These are phyloP conservation scores for Augochlora pura DNA, from an alignment of 1,140 invertebrate genomes.

Conservation along the genomic window DNA sequence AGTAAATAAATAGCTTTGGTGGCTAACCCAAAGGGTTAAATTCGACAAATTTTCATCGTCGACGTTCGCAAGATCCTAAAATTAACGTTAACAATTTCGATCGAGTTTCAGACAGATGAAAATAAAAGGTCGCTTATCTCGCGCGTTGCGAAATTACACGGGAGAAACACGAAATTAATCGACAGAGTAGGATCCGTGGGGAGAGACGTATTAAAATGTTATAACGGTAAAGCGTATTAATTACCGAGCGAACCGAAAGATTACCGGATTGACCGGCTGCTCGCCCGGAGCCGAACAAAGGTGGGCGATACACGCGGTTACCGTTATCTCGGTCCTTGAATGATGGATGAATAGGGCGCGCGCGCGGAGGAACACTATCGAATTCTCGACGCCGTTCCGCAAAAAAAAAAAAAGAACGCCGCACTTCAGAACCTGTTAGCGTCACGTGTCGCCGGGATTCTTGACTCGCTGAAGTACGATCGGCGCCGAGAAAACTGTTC, in stretches of 20 bases:
- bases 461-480: background rate
- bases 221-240: conserved; percentile 65
- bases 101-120: too few relatives aligned
- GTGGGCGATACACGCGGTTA: conserved; percentile 56
- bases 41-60: too few relatives aligned
- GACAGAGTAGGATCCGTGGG: conserved; percentile 17
- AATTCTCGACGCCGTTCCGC: conserved; percentile 12
- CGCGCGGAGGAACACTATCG: conserved; percentile 53
- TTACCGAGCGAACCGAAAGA: conserved; percentile 53
- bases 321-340: conserved; percentile 55
- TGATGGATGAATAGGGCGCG: conserved; percentile 63
- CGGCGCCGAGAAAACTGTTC: background rate
- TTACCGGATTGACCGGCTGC: conserved; percentile 40
- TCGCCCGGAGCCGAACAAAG: conserved; percentile 55
- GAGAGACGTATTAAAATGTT: conserved; percentile 49
- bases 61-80: too few relatives aligned
- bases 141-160: background rate
- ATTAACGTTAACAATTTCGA: too few relatives aligned
- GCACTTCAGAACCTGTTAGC: conserved; percentile 12
- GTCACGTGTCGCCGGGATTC: background rate
- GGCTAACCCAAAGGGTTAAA: too few relatives aligned
- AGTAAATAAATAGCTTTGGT: too few relatives aligned
- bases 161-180: background rate
- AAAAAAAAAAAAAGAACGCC: too few relatives aligned
- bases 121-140: too few relatives aligned